Evolutionary conservation across 1,140 invertebrate genomes (phyloP).

Genomic region (Drosophila melanica): DNA sequence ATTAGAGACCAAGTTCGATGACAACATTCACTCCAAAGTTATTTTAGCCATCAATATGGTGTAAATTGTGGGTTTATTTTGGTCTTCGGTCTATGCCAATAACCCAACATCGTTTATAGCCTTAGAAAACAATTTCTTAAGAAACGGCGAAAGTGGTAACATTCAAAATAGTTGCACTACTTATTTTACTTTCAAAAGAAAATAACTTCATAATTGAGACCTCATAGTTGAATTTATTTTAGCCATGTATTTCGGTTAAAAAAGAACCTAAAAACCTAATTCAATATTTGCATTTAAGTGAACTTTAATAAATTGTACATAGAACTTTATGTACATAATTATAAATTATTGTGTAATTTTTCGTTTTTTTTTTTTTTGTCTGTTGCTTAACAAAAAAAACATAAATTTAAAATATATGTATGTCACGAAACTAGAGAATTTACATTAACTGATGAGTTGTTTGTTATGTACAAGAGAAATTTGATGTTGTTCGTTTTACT

Average conservation of each 20-base stretch:
- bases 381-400: conserved; percentile 29
- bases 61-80: no score
- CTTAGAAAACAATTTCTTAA: no score
- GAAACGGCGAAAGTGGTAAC: no score
- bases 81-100: no score
- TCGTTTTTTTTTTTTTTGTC: conserved; percentile 4
- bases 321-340: conserved; percentile 20
- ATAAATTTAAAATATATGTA: conserved; percentile 27
- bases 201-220: no score
- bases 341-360: conserved; percentile 6
- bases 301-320: conserved; percentile 35
- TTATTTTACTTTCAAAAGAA: no score
- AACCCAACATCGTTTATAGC: no score
- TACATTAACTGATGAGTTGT: conserved; percentile 22
- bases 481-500: conserved; percentile 33
- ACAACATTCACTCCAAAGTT: no score
- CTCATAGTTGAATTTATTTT: neutral
- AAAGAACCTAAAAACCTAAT: neutral
- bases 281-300: conserved; percentile 17
- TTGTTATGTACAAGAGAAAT: conserved; percentile 37
- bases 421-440: conserved; percentile 21
- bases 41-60: no score
- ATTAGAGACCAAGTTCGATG: no score
- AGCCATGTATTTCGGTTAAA: neutral
- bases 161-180: no score